Conservation (phyloP, 2,888 invertebrate genomes). For the Mythimna loreyi region DNA sequence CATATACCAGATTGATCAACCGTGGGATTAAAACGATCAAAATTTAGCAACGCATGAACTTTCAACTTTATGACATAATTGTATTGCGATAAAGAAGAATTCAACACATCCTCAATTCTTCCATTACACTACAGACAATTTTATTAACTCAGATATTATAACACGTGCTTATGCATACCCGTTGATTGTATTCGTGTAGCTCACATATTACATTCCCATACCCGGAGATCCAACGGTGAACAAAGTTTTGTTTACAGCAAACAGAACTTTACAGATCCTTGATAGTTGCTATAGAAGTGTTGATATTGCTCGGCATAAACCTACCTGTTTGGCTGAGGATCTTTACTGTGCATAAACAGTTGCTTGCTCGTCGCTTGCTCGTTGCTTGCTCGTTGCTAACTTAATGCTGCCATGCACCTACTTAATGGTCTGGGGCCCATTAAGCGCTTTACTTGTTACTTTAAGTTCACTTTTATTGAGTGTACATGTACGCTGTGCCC, state of each 20-base stretch:
- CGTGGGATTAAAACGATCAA: too few species aligned
- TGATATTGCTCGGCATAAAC: slow-evolving; percentile 16
- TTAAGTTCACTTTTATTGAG: slow-evolving; percentile 33
- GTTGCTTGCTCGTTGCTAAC: slow-evolving; percentile 11
- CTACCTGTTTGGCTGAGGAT: slow-evolving; percentile 15
- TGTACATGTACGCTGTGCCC: not conserved
- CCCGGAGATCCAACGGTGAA: slow-evolving; percentile 7
- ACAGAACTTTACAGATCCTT: slow-evolving; percentile 32
- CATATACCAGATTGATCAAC: too few species aligned
- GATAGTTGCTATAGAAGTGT: slow-evolving; percentile 14
- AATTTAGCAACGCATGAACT: too few species aligned
- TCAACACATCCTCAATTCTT: not conserved
- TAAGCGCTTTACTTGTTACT: slow-evolving; percentile 39
- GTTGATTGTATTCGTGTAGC: slow-evolving; percentile 9
- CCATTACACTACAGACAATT: not conserved
- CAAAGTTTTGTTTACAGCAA: slow-evolving; percentile 30
- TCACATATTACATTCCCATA: slow-evolving; percentile 10
- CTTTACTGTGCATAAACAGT: slow-evolving; percentile 23
- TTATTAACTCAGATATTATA: not conserved
- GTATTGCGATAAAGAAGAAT: too few species aligned
- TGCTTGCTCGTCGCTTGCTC: slow-evolving; percentile 15
- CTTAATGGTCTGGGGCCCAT: slow-evolving; percentile 31
- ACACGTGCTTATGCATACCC: slow-evolving; percentile 11
- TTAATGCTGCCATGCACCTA: slow-evolving; percentile 28
- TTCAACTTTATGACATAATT: too few species aligned